These are phyloP conservation scores for Ormyrus pomaceus DNA, from an alignment of 2,888 invertebrate species.

Conservation along the genomic window DNA sequence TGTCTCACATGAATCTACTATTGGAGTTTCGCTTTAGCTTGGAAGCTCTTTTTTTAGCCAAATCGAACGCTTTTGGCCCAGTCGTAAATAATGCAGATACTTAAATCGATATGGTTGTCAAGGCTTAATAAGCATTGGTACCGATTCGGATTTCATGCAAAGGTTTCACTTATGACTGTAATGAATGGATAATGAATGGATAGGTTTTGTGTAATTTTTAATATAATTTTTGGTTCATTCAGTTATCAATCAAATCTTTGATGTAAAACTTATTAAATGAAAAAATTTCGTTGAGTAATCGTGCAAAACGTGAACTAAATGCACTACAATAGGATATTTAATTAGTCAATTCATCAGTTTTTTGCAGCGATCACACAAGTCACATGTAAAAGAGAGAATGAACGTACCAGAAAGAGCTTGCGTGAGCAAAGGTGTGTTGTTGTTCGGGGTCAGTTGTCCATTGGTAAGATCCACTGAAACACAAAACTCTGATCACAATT, in stretches of 20 bases:
- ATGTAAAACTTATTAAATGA: no score
- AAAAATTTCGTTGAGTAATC: background rate
- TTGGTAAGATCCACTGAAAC: conserved; percentile 96
- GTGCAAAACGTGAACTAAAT: conserved; percentile 1
- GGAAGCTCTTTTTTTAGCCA: conserved; percentile 4
- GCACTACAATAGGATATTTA: conserved; percentile 18
- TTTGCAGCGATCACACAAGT: conserved; percentile 30
- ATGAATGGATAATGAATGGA: no score
- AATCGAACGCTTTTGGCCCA: no score
- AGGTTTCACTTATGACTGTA: no score
- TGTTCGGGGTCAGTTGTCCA: conserved; percentile 96
- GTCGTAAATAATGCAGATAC: background rate
- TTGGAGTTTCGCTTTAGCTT: background rate
- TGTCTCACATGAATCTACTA: conserved; percentile 61
- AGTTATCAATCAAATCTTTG: no score
- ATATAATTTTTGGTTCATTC: no score
- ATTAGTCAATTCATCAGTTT: background rate
- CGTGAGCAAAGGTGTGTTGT: conserved; percentile 96
- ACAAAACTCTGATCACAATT: conserved; percentile 81
- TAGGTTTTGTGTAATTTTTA: no score
- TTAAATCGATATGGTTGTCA: no score
- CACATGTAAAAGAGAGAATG: conserved; percentile 45
- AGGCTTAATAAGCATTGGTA: no score
- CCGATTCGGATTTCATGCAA: no score
- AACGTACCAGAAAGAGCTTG: conserved; percentile 95